Base-by-base conservation (phyloP, 2,888 invertebrate species). In the Dorcus hopei region DNA sequence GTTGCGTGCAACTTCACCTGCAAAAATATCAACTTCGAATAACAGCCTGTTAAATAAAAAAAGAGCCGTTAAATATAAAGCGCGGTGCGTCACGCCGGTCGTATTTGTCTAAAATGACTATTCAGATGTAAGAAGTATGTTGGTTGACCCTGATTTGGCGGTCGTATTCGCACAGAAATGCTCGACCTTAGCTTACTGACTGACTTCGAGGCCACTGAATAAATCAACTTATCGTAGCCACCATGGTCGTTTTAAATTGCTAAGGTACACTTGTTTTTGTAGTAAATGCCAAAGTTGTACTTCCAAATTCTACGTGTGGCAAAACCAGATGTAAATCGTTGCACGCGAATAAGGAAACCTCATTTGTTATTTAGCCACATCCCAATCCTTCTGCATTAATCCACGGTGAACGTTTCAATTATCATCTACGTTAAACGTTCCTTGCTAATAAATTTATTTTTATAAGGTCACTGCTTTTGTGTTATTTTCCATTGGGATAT, bases 141-240 rank as follows among this genome's bases (percentile, higher is more conserved):
- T 53, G 59, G 51, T 59, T 67, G 67, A 65, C 68, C 68, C 65
- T 67, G 67, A 62, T 64, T 67, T 68, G 67, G 64, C 65, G 68
- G 68, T 65, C 66, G 58, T 54, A 57, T 56, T 63, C 57, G 65
- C 57, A 60, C 59, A 62, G 63, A 62, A 62, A 57, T 61, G 60
- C 58, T 54, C 63, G 67, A 67, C 68, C 68, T 68, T 67, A 67
- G 62, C 66, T 65, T 66, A 67, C 67, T 67, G 67, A 67, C 68
- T 68, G 61, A 63, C 66, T 65, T 61, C 65, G 63, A 66, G 66
- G 66, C 59, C 61, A 58, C 52, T 61, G 57, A 59, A 61, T 63
- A 66, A 63, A 66, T 53, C 61, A 58, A 56, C 54, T 57, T 53
- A 55, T 56, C 52, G 51, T 38, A 57, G 16, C 43, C 45, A 47